These are phyloP conservation scores for Drosophila mimica DNA, from an alignment of 2,888 invertebrate species.

Conservation along the genomic window DNA sequence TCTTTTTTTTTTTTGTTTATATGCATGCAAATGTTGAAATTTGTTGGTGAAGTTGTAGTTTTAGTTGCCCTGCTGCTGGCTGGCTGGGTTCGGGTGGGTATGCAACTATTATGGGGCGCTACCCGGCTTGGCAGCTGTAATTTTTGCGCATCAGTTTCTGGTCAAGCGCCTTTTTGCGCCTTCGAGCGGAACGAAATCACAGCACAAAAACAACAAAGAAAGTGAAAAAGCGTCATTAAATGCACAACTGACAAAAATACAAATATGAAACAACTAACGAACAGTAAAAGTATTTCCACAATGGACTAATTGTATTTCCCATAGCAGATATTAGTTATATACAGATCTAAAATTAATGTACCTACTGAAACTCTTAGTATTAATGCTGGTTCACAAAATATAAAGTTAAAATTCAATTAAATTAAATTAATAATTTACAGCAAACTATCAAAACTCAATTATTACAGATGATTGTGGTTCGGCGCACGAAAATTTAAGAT, in stretches of 20 bases:
- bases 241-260: slow-evolving; percentile 53
- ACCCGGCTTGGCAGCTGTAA: slow-evolving; percentile 48
- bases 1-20: neutral
- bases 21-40: slow-evolving; percentile 55
- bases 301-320: slow-evolving; percentile 8
- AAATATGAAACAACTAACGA: slow-evolving; percentile 44
- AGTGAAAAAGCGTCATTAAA: slow-evolving; percentile 62
- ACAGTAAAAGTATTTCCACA: slow-evolving; percentile 24
- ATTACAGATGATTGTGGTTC: slow-evolving; percentile 27
- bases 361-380: neutral
- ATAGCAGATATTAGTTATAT: neutral
- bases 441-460: neutral
- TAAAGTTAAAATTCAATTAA: too few species aligned
- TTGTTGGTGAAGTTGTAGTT: slow-evolving; percentile 32
- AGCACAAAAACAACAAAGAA: slow-evolving; percentile 45
- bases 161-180: slow-evolving; percentile 80
- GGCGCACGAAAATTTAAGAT: slow-evolving; percentile 38
- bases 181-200: slow-evolving; percentile 68
- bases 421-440: neutral
- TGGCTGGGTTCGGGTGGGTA: slow-evolving; percentile 9
- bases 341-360: neutral
- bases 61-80: slow-evolving; percentile 19
- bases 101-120: slow-evolving; percentile 42
- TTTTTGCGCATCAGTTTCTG: slow-evolving; percentile 76
- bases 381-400: neutral